Evolutionary conservation across 2,797 vertebrate genomes (phyloP), one percentile per base, ranked within the genome.

Genomic region (Mus spretus): DNA sequence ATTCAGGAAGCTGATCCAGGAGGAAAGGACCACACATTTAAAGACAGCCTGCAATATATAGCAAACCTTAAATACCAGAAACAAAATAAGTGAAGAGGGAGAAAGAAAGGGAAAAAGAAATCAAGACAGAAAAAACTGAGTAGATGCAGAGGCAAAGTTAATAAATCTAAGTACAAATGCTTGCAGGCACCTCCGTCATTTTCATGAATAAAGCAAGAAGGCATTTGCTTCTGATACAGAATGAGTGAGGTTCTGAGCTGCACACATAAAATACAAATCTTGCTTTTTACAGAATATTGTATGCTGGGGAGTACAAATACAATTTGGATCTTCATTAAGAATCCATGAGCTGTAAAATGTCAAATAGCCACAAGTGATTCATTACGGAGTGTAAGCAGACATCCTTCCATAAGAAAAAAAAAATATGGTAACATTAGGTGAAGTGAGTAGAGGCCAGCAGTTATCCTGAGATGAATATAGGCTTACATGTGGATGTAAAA

Each of bases 311-410:
- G 15, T 87, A 67, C 31, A 93, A 92, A 96, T 89, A 95, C 20
- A 91, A 78, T 96, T 72, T 77, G 91, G 89, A 5, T 65, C 65
- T 93, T 96, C 87, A 96, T 97, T 97, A 97, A 80, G 85, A 97
- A 97, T 53, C 95, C 84, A 85, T 96, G 96, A 98, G 97, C 95
- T 94, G 96, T 91, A 93, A 97, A 98, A 97, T 92, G 28, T 95
- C 96, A 98, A 98, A 97, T 2, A 96, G 95, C 65, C 93, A 96
- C 95, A 97, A 95, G 94, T 17, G 57, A 98, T 98, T 98, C 0
- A 98, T 98, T 97, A 90, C 80, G 57, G 96, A 97, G 97, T 97
- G 84, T 89, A 97, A 89, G 53, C 86, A 98, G 94, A 97, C 74
- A 96, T n/a, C 84, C 65, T 47, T 92, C 44, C 96, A 89, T 74